These are phyloP conservation scores for Nasonia giraulti DNA, from an alignment of 1,140 invertebrate species.

Conservation along the genomic window DNA sequence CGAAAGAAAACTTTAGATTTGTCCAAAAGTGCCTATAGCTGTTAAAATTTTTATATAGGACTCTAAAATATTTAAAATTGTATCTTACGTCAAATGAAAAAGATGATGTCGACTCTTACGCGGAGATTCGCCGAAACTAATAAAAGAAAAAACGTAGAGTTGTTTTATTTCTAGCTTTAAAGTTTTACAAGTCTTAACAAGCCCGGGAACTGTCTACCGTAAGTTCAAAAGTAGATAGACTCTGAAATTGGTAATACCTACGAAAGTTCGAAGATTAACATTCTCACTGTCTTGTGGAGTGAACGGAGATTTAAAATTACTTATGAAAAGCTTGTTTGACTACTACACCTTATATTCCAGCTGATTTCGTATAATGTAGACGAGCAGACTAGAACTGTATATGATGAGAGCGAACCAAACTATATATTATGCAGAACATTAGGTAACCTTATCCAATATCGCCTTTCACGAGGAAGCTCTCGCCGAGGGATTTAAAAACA, in stretches of 20 bases:
- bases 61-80: not conserved
- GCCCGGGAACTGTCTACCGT: constrained; percentile 17
- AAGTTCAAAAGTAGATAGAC: constrained; percentile 41
- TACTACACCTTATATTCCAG: not conserved
- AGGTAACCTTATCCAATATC: not conserved
- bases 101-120: not conserved
- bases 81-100: not conserved
- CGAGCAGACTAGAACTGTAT: not conserved
- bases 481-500: not conserved
- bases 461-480: not conserved
- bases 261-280: constrained; percentile 24
- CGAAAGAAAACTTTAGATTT: too few relatives aligned
- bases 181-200: constrained; percentile 37
- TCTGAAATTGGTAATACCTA: constrained; percentile 22
- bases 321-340: not conserved
- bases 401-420: not conserved
- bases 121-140: not conserved
- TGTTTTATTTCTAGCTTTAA: constrained; percentile 7
- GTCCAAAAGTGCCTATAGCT: too few relatives aligned
- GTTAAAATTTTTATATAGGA: too few relatives aligned
- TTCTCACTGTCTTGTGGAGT: not conserved
- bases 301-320: constrained; percentile 33
- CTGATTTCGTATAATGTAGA: not conserved
- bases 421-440: not conserved
- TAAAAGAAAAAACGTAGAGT: constrained; percentile 9